Evolutionary conservation across 2,113 vertebrate genomes (phyloP).

Genomic region (Tympanuchus pallidicinctus): DNA sequence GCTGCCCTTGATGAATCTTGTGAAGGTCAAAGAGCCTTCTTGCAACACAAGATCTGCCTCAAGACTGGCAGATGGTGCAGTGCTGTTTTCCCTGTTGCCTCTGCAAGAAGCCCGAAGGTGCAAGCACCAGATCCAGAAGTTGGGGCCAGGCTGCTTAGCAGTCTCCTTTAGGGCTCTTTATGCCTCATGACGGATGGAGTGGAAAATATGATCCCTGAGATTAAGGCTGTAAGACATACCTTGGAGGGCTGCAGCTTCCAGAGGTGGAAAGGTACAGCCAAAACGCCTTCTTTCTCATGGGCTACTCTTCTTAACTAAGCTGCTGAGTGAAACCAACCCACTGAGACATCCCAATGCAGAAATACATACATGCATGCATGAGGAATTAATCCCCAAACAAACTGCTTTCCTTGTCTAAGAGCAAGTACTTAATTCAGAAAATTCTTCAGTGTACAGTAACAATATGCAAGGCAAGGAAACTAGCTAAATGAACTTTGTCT

Average conservation of each 20-base stretch:
- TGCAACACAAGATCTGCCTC: slow-evolving; percentile 35
- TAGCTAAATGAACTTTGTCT: background rate
- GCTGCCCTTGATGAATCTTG: slow-evolving; percentile 7
- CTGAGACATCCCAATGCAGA: background rate
- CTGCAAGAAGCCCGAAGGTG: slow-evolving; percentile 23
- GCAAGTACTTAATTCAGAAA: background rate
- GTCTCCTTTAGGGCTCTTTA: background rate
- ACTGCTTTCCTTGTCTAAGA: background rate
- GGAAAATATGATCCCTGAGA: fast-evolving
- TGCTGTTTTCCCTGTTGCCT: background rate
- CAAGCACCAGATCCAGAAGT: background rate
- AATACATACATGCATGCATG: background rate
- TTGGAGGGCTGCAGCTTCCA: background rate
- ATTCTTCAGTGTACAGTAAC: background rate
- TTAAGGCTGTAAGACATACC: background rate
- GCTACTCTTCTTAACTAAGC: background rate
- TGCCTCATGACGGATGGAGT: background rate
- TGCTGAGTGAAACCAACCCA: background rate
- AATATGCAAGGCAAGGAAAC: background rate
- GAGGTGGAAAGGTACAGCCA: background rate
- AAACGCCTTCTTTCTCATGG: background rate
- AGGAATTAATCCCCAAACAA: background rate
- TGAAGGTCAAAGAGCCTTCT: slow-evolving; percentile 2
- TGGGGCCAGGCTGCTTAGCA: background rate
- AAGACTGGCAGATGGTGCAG: slow-evolving; percentile 25